Conservation (phyloP, 2,888 invertebrate species). For the Apamea epomidion region DNA sequence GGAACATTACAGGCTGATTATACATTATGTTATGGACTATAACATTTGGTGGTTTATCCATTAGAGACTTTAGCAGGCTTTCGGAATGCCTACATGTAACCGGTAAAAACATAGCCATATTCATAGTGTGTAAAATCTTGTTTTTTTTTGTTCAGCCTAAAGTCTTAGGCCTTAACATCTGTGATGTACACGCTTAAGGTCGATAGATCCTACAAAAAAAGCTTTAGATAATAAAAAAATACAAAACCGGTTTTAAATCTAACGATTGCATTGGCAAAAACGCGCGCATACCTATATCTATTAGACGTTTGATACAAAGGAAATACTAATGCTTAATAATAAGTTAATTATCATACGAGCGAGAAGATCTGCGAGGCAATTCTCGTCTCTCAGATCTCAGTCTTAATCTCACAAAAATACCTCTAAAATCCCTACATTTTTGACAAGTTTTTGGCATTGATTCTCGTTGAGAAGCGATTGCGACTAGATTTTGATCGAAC, state of each 20-base stretch:
- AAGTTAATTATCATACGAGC: neutral
- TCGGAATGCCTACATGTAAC: neutral
- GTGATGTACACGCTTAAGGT: slow-evolving; percentile 53
- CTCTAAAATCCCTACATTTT: too few species aligned
- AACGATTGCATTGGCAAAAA: slow-evolving; percentile 45
- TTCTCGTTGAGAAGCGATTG: too few species aligned
- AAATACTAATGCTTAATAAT: slow-evolving; percentile 18
- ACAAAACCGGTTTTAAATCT: slow-evolving; percentile 48
- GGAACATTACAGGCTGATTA: neutral
- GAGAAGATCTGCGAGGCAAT: neutral
- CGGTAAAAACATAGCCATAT: neutral
- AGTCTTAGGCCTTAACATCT: slow-evolving; percentile 30
- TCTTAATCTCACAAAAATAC: too few species aligned
- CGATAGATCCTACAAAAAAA: slow-evolving; percentile 46
- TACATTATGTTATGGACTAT: neutral
- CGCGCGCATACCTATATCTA: neutral
- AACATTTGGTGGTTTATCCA: neutral
- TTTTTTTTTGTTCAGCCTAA: slow-evolving; percentile 13
- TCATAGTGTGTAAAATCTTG: slow-evolving; percentile 3
- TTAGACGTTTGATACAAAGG: slow-evolving; percentile 14
- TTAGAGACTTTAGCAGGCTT: neutral
- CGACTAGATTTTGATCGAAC: neutral
- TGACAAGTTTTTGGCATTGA: too few species aligned
- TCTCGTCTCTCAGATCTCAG: neutral
- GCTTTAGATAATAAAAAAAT: slow-evolving; percentile 31